Evolutionary conservation across 2,888 invertebrate genomes (phyloP), one percentile per base, ranked within the genome.

Genomic region (Drosophila testacea): DNA sequence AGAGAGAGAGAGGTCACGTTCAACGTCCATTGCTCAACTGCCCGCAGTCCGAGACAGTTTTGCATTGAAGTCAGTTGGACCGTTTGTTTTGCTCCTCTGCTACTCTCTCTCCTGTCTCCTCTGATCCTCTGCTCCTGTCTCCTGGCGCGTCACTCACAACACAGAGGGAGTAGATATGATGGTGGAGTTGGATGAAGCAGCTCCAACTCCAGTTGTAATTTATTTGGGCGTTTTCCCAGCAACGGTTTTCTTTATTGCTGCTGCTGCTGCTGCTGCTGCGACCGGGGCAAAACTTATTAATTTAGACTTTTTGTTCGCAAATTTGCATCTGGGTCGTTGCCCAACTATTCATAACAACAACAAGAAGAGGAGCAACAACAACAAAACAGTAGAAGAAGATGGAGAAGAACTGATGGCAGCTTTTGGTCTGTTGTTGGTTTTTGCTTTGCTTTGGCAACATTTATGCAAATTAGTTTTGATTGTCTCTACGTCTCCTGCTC

Each of bases 401-500:
- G 39, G n/a, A 46, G 54, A 52, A 47, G 47, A 4, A 57, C 69
- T 73, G 69, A 73, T 57, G 57, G 73, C 69, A 66, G 74, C 74
- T 65, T 59, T 77, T 62, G 62, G 60, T 62, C 48, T 55, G 62
- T 63, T 69, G 65, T 64, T 74, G 65, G 72, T 57, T 69, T 50
- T 74, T 69, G 74, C 74, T 74, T 74, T 83, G 81, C 78, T 76
- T 85, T 79, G 70, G 77, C 76, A 82, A 81, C 89, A 88, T 87
- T 89, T 87, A 87, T 87, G 89, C 80, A 87, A 87, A 87, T 87
- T 87, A 83, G 86, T 89, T 87, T 87, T 85, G 89, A 87, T 87
- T 87, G 89, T 87, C 85, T 77, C 63, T 52, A 55, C 16, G 50
- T 52, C 61, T 39, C 38, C 6, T 6, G 9, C 32, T 6, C 38